These are phyloP conservation scores for Tachysurus vachellii DNA, from an alignment of 2,113 vertebrate genomes.

Conservation along the genomic window DNA sequence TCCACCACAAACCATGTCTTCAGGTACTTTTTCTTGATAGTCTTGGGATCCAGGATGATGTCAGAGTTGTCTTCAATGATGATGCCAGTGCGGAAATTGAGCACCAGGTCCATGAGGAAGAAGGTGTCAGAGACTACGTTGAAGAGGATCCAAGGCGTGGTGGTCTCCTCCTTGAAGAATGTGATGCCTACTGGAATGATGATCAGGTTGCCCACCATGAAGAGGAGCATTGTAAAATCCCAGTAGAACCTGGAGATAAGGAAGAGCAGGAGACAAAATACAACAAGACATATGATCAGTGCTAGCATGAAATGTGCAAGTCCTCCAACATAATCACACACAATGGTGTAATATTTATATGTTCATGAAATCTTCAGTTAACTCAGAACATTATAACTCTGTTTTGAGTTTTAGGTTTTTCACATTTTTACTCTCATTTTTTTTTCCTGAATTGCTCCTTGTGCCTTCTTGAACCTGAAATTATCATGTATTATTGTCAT, in stretches of 20 bases:
- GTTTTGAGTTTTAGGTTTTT: too few species aligned
- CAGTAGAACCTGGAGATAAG: constrained; percentile 88
- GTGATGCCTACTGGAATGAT: constrained; percentile 99
- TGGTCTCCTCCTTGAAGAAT: constrained; percentile 99
- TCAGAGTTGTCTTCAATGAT: constrained; percentile 98
- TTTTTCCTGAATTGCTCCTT: neutral
- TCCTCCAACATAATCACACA: neutral
- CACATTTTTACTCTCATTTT: too few species aligned
- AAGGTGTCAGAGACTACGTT: constrained; percentile 98
- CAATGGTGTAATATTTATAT: neutral
- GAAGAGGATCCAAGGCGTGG: constrained; percentile 95
- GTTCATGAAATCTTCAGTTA: neutral
- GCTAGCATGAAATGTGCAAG: neutral
- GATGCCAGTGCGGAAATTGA: constrained; percentile 98
- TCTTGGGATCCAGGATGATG: constrained; percentile 93
- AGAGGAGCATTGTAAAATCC: constrained; percentile 98
- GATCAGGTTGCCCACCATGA: constrained; percentile 99
- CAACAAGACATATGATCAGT: neutral
- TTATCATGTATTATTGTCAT: neutral
- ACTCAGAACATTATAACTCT: neutral
- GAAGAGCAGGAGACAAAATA: neutral
- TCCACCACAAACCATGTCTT: constrained; percentile 99
- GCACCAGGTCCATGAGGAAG: constrained; percentile 96
- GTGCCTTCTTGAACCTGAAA: neutral
- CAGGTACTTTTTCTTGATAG: constrained; percentile 94